phyloP scores from a whole-genome alignment of 1,140 invertebrate genomes.

The Berghia stephanieae region DNA sequence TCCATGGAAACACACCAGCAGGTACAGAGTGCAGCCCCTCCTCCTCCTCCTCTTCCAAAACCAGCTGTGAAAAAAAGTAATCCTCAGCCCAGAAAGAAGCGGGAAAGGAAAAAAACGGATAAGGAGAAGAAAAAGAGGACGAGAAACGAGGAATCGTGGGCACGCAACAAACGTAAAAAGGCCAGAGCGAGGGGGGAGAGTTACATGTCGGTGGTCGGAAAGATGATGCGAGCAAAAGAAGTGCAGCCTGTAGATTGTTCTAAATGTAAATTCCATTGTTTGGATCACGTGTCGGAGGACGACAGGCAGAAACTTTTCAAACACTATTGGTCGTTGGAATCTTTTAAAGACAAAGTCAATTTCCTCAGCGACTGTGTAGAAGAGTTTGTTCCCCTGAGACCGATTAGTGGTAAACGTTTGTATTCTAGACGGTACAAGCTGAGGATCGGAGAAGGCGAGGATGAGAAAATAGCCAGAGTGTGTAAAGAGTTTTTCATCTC shows the following conservation, averaged over 20 bases:
- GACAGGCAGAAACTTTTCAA: neutral
- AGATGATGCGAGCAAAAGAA: slow-evolving; percentile 4
- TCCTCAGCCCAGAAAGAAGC: neutral
- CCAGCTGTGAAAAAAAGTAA: slow-evolving; percentile 1
- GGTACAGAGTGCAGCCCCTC: too few relatives aligned
- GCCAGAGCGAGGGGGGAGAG: slow-evolving; percentile 18
- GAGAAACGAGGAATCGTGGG: slow-evolving; percentile 24
- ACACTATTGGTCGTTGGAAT: slow-evolving; percentile 14
- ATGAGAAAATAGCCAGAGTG: too few relatives aligned
- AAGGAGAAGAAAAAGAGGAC: slow-evolving; percentile 10
- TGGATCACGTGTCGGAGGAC: slow-evolving; percentile 19
- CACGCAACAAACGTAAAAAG: slow-evolving; percentile 21
- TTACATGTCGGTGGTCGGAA: slow-evolving; percentile 21
- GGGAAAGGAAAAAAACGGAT: slow-evolving; percentile 1
- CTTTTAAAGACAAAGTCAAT: slow-evolving; percentile 24
- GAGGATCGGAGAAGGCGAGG: slow-evolving; percentile 10
- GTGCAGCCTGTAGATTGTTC: slow-evolving; percentile 28
- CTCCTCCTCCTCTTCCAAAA: neutral
- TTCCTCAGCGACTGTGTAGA: neutral
- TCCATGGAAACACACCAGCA: neutral
- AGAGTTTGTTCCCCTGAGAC: slow-evolving; percentile 24
- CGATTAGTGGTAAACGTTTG: neutral
- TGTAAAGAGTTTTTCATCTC: slow-evolving; percentile 27
- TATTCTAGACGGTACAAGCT: slow-evolving; percentile 24
- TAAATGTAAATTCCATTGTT: slow-evolving; percentile 28